These are phyloP conservation scores for Pristionchus entomophagus DNA, from an alignment of 2,888 invertebrate species.

Conservation along the genomic window DNA sequence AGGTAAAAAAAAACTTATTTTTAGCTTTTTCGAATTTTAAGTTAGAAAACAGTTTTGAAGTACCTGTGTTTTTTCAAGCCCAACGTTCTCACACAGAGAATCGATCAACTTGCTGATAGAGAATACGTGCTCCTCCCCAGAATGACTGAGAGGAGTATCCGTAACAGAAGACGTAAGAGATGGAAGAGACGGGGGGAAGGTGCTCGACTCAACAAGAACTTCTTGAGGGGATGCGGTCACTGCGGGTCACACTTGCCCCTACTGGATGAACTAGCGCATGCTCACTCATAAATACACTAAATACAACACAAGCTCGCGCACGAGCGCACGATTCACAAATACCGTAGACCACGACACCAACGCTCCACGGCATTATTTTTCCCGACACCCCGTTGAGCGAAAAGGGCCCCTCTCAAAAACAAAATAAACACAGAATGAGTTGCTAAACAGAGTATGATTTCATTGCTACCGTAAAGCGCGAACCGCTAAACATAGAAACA, in stretches of 20 bases:
- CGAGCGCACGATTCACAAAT: not conserved
- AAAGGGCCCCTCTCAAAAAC: too few relatives aligned
- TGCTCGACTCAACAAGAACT: slow-evolving; percentile 20
- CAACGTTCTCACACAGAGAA: slow-evolving; percentile 52
- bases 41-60: slow-evolving; percentile 38
- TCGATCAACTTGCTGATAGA: slow-evolving; percentile 10
- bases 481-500: too few relatives aligned
- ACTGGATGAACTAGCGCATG: slow-evolving; percentile 13
- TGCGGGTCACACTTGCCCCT: not conserved
- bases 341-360: not conserved
- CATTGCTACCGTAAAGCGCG: too few relatives aligned
- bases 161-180: slow-evolving; percentile 21
- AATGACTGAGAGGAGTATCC: slow-evolving; percentile 36
- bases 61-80: slow-evolving; percentile 58
- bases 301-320: not conserved
- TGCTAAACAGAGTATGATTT: too few relatives aligned
- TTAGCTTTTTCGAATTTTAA: too few relatives aligned
- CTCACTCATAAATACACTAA: slow-evolving; percentile 30
- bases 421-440: too few relatives aligned
- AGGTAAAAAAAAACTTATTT: too few relatives aligned
- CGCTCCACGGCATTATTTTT: not conserved
- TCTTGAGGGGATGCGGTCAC: not conserved
- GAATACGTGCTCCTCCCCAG: slow-evolving; percentile 27
- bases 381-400: too few relatives aligned
- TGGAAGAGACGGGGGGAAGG: slow-evolving; percentile 11